Evolutionary conservation across 2,797 vertebrate genomes (phyloP), one percentile per base, ranked within the genome.

Genomic region (Pseudocheirus occidentalis): DNA sequence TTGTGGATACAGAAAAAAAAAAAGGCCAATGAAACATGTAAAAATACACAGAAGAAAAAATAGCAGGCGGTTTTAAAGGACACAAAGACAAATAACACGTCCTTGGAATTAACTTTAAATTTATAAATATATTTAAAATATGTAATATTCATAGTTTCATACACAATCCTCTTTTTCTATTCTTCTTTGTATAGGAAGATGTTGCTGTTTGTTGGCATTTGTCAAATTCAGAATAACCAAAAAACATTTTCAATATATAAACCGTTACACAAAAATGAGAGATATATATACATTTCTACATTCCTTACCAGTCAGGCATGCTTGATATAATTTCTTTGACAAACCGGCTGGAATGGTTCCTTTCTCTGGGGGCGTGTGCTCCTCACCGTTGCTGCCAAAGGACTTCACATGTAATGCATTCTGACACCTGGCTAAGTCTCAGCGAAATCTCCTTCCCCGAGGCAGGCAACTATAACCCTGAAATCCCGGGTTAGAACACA

Each of bases 391-490:
- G 94, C 92, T 95, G 13, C 40, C 73, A 14, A 95, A 66, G 96
- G 92, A 29, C 54, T 93, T 94, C 13, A 94, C 93, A 95, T 91
- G 57, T 95, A 95, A 96, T 96, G 95, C 55, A 94, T 93, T 92
- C 21, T 97, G 87, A 94, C 91, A 97, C 55, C 91, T 97, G 95
- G 90, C 40, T 93, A 97, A 90, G 95, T 96, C 59, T 93, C 73
- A 97, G 73, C 7, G 92, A 95, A 97, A 96, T 95, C 59, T 0
- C 96, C 94, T 91, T n/a, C 73, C 34, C 96, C 94, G n/a, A 94
- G 90, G 73, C 95, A 16, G n/a, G 81, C 5, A 93, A 50, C n/a
- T 94, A 66, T 52, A 95, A 14, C 0, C 0, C 95, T 89, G 90
- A 29, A 93, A 90, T 55, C 73, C 73, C 55, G 29, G 9, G 29